Conservation (phyloP, 64 coral and sea anemone genomes). For the Dendrophyllia cribrosa region DNA sequence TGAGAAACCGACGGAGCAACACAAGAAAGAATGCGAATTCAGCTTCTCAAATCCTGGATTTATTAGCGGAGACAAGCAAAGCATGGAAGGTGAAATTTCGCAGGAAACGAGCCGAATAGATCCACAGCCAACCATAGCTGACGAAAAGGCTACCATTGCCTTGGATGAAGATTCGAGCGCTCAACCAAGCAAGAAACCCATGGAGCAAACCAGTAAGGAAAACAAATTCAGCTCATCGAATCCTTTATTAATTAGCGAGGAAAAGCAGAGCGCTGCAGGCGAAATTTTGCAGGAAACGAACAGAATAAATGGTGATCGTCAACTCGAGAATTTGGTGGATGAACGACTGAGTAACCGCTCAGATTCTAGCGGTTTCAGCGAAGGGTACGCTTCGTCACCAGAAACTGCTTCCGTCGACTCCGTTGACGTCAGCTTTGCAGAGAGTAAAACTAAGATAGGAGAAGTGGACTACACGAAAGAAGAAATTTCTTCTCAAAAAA, state of each 20-base stretch:
- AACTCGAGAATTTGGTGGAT: background rate
- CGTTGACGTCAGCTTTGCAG: background rate
- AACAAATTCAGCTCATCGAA: constrained; percentile 27
- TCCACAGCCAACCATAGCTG: background rate
- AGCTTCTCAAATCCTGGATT: constrained; percentile 38
- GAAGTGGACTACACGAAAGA: background rate
- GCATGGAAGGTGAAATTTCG: no score
- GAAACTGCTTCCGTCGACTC: constrained; percentile 4
- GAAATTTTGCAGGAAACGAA: background rate
- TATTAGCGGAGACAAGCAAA: background rate
- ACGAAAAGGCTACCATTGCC: background rate
- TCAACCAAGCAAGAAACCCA: background rate
- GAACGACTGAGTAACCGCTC: constrained; percentile 21
- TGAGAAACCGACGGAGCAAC: background rate
- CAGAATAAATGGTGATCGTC: background rate
- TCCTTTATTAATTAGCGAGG: background rate
- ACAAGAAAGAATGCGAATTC: background rate
- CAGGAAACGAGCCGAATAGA: background rate
- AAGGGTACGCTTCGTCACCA: constrained; percentile 35
- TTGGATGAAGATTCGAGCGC: background rate
- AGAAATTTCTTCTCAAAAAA: background rate
- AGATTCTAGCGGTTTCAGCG: background rate
- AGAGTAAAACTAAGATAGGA: background rate
- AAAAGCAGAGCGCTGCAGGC: background rate
- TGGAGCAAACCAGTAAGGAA: background rate